Conservation (phyloP, 2,113 vertebrate genomes). For the Tachuris rubrigastra region DNA sequence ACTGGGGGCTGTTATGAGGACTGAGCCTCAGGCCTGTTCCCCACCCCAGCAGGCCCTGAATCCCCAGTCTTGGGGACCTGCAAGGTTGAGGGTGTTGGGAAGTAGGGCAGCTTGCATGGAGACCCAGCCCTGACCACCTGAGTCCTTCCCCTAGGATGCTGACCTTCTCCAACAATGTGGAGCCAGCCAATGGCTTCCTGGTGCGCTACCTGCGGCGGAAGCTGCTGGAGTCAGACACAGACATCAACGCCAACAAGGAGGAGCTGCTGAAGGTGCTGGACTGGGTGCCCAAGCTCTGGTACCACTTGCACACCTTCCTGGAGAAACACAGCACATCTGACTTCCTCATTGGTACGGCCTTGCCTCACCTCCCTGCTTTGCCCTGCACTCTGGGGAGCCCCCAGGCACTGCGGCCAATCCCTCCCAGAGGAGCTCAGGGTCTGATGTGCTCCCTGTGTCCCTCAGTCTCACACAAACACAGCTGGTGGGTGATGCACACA, state of each 20-base stretch:
- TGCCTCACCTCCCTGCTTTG: not conserved
- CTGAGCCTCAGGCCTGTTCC: not conserved
- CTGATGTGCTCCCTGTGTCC: fast-evolving
- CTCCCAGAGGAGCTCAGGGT: fast-evolving
- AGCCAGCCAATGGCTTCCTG: constrained; percentile 93
- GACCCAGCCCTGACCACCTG: not conserved
- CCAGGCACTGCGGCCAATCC: not conserved
- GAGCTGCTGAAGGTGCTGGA: constrained; percentile 88
- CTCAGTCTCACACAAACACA: not conserved
- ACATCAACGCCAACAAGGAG: constrained; percentile 76
- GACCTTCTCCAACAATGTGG: constrained; percentile 95
- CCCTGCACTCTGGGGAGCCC: fast-evolving
- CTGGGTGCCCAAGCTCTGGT: constrained; percentile 97
- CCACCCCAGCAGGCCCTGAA: not conserved
- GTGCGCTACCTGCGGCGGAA: constrained; percentile 92
- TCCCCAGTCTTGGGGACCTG: not conserved
- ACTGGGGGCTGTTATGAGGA: not conserved
- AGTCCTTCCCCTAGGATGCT: constrained; percentile 83
- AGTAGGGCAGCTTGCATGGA: not conserved
- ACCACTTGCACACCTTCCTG: constrained; percentile 94
- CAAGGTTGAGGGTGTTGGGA: not conserved
- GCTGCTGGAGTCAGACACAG: constrained; percentile 85
- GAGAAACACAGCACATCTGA: constrained; percentile 98
- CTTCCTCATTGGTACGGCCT: constrained; percentile 89
- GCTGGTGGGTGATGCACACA: not conserved